Percentiles rank a stretch among this genome's conserved stretches.
Evolutionary conservation across 2,797 vertebrate species (phyloP).

Genomic region (Hippopotamyrus pictus): DNA sequence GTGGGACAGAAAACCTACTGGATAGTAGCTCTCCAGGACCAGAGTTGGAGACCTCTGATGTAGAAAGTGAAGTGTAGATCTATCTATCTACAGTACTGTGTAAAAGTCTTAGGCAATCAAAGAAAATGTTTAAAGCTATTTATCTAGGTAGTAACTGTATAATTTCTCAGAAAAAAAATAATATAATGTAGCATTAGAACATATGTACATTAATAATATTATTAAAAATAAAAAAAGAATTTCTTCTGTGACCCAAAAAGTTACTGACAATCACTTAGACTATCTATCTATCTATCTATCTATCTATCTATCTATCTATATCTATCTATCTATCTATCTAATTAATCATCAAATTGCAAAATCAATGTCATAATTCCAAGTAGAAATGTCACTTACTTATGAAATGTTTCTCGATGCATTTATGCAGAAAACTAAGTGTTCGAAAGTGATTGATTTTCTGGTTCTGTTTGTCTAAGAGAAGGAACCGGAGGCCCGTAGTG

Average conservation of each 20-base stretch:
- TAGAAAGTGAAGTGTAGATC: too few relatives aligned
- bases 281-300: background rate
- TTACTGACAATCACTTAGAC: too few relatives aligned
- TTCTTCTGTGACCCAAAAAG: too few relatives aligned
- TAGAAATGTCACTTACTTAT: background rate
- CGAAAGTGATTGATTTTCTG: background rate
- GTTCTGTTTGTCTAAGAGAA: slow-evolving; percentile 3
- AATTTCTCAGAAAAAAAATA: background rate
- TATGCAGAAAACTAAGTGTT: background rate
- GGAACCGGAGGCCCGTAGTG: background rate
- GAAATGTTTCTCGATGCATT: background rate
- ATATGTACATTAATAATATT: background rate
- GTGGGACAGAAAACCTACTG: too few relatives aligned
- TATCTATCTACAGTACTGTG: background rate
- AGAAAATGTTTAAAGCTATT: background rate
- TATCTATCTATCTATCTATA: background rate
- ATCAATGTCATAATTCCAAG: background rate
- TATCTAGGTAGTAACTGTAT: background rate
- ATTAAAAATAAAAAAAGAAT: background rate
- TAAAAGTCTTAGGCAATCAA: too few relatives aligned
- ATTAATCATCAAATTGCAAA: background rate
- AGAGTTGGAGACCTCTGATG: too few relatives aligned
- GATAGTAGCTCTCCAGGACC: too few relatives aligned
- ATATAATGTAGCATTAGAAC: background rate
- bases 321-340: background rate